Base-by-base conservation (phyloP, 1,140 invertebrate species). In the Euwallacea similis region DNA sequence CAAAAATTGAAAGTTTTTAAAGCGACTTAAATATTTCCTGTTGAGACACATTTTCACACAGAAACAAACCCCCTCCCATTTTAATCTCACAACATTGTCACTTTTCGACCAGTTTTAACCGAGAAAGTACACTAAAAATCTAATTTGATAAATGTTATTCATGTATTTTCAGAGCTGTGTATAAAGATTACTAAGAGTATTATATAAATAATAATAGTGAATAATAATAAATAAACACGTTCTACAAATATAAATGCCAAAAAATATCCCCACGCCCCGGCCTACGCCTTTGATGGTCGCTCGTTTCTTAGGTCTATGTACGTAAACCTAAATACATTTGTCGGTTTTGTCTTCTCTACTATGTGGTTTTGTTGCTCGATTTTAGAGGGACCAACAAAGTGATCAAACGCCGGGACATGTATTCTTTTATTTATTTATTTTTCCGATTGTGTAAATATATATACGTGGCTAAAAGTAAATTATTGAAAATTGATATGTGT, bases 91-190 rank as follows among this genome's bases (percentile, higher is more conserved):
- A 42, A 65, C 73, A 50, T 13, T 3, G 46, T 50, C 9, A 50
- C 46, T 10, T 73, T 71, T 73, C 64, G 68, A 76, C 54, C 69
- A 43, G 43, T 10, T 41, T 44, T 59, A 50, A 47, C 13, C 58
- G 71, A 78, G 75, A 67, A 73, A 69, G 72, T 70, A 79, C 76
- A 78, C 73, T 75, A 79, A 54, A 74, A 75, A 77, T 70, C 60
- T 72, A 73, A 76, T 72, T 69, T 76, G 75, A 74, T 79, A 80
- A 80, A 81, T 81, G 80, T 81, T 72, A 71, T 71, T 68, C 47
- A 79, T 79, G 78, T 81, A 80, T 80, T 80, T 80, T 81, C 79
- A 59, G 80, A 80, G 76, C 78, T 80, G 76, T 81, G 78, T 81
- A 76, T 74, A 76, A 69, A 74, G 66, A 77, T 77, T 76, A 79